Conservation (phyloP, 1,140 invertebrate genomes). For the Prorops nasuta region DNA sequence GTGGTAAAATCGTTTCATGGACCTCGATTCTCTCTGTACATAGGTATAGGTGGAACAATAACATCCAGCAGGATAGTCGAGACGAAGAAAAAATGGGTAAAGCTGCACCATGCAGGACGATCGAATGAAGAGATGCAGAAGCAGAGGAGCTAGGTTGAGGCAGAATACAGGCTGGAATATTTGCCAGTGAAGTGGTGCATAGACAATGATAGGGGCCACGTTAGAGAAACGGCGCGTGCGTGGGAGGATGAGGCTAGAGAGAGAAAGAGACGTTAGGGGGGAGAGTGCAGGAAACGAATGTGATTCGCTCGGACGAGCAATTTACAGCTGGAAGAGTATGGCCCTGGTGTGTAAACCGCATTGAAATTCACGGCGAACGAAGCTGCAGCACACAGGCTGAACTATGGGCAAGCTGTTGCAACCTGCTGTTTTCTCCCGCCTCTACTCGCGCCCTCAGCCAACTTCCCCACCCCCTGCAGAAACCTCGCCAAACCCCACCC, state of each 20-base stretch:
- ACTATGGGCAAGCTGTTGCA: slow-evolving; percentile 52
- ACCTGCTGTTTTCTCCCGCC: slow-evolving; percentile 29
- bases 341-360: slow-evolving; percentile 29
- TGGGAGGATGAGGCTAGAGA: slow-evolving; percentile 2
- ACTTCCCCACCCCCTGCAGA: neutral
- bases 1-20: too few relatives aligned
- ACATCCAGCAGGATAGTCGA: too few relatives aligned
- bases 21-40: too few relatives aligned
- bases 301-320: slow-evolving; percentile 24
- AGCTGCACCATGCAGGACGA: too few relatives aligned
- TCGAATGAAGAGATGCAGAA: too few relatives aligned
- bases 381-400: slow-evolving; percentile 20
- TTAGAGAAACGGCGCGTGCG: neutral
- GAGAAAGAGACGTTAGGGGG: slow-evolving; percentile 1
- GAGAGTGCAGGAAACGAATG: slow-evolving; percentile 10
- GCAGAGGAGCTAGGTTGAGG: too few relatives aligned
- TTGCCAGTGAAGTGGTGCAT: too few relatives aligned
- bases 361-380: slow-evolving; percentile 41
- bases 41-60: too few relatives aligned
- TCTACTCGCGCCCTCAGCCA: slow-evolving; percentile 4
- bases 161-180: too few relatives aligned
- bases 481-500: neutral
- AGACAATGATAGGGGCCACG: too few relatives aligned
- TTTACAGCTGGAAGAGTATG: slow-evolving; percentile 29
- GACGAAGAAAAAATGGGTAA: too few relatives aligned